Conservation (phyloP, 2,113 vertebrate genomes). For the Ctenomys sociabilis region DNA sequence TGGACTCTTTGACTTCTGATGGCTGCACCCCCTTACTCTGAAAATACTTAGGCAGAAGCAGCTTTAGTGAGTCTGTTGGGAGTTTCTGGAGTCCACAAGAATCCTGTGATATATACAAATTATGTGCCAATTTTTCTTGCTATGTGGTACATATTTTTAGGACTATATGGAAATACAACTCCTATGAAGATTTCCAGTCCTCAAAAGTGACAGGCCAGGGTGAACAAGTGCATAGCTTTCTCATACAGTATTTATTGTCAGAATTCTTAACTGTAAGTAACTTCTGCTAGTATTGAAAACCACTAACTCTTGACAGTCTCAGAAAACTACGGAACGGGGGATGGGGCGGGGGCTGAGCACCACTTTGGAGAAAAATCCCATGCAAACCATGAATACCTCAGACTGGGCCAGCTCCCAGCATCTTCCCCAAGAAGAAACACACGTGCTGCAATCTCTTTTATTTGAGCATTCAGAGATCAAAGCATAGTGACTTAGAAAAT, state of each 20-base stretch:
- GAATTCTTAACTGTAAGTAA: background rate
- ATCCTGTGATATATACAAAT: no score
- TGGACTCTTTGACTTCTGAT: background rate
- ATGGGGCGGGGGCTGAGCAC: rapidly evolving
- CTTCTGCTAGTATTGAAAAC: background rate
- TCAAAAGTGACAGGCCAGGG: background rate
- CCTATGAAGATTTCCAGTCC: background rate
- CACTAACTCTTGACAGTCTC: background rate
- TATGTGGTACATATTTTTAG: background rate
- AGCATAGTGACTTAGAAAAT: background rate
- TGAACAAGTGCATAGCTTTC: background rate
- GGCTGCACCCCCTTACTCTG: no score
- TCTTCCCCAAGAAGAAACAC: background rate
- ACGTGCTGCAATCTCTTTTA: background rate
- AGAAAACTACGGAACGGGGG: background rate
- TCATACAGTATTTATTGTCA: background rate
- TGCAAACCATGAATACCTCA: rapidly evolving
- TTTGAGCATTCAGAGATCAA: background rate
- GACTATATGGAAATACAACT: background rate
- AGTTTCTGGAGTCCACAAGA: background rate
- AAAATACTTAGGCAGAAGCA: background rate
- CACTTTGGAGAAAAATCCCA: background rate
- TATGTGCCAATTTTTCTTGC: background rate
- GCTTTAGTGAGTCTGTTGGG: background rate
- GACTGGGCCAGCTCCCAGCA: background rate